phyloP scores from a whole-genome alignment of 2,113 vertebrate species.

The Mesembrinibis cayennensis region DNA sequence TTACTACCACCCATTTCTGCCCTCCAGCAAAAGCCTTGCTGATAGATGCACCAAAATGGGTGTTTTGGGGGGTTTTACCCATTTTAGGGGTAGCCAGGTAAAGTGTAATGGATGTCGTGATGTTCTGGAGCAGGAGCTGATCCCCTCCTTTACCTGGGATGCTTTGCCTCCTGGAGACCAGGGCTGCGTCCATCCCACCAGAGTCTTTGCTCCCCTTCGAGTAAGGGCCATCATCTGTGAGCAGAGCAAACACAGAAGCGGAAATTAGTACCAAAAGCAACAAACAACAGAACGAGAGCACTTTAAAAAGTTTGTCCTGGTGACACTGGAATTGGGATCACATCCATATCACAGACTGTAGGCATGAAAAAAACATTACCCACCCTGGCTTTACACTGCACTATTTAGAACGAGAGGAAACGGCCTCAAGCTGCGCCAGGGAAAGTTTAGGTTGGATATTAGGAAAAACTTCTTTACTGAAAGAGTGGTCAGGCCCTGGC shows the following conservation, averaged over 20 bases:
- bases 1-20: neutral
- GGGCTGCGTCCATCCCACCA: constrained; percentile 74
- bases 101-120: neutral
- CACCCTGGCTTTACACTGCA: neutral
- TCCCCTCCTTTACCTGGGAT: constrained; percentile 85
- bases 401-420: too few species aligned
- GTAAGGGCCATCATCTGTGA: constrained; percentile 92
- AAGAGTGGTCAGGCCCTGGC: too few species aligned
- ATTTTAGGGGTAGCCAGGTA: neutral
- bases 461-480: too few species aligned
- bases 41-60: neutral
- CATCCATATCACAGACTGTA: neutral
- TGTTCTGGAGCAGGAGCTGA: neutral
- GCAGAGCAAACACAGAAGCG: constrained; percentile 4
- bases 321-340: neutral
- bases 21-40: neutral
- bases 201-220: constrained; percentile 89
- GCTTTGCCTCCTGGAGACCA: constrained; percentile 87
- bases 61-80: neutral
- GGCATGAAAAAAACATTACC: neutral
- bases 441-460: too few species aligned
- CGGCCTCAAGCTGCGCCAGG: too few species aligned
- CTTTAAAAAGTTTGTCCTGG: neutral
- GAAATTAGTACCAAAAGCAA: constrained; percentile 17
- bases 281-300: neutral